Base-by-base conservation (phyloP, 2,113 vertebrate species). In the Onychostruthus taczanowskii region DNA sequence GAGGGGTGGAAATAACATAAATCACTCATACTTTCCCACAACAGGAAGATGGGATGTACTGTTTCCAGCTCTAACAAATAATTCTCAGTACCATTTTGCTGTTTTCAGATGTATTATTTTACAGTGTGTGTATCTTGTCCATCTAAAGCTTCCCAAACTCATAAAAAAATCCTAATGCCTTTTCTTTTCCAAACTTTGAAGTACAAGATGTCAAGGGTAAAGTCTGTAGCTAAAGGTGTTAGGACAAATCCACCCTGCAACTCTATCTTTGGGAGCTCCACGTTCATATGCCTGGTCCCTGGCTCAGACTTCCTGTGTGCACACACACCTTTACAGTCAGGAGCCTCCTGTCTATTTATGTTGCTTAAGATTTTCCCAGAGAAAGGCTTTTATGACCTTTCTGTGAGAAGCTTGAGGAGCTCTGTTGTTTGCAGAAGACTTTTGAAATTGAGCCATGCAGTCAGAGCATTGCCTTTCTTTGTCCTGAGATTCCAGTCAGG, bases 351-450 rank as follows among this genome's bases (percentile, higher is more conserved):
- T 49, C 19, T 84, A 35, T 94, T 95, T 94, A 33, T 74, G 79
- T 49, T 90, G n/a, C 76, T 89, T 63, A 86, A 90, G 72, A 46
- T 59, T 83, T 81, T 67, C 56, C 82, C 75, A 78, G 79, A 63
- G 53, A 86, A 63, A 93, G 58, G 79, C 64, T 94, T 91, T 91
- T 43, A 10, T 91, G 82, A 95, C 91, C 82, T 95, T 95, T 96
- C 58, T 50, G 33, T 37, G 64, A 92, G 68, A 81, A 56, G 61
- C 44, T 35, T 11, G 24, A 86, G 93, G 56, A 84, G 67, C 44
- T 92, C 56, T 91, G 39, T 22, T 96, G 90, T 96, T 94, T 95
- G 93, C 68, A 70, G 83, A 94, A 62, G 92, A 84, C 64, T 87
- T 85, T 35, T 55, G 82, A 69, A 93, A 93, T 59, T 80, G 79